These are phyloP conservation scores for Champsocephalus esox DNA, from an alignment of 2,797 vertebrate species.

Conservation along the genomic window DNA sequence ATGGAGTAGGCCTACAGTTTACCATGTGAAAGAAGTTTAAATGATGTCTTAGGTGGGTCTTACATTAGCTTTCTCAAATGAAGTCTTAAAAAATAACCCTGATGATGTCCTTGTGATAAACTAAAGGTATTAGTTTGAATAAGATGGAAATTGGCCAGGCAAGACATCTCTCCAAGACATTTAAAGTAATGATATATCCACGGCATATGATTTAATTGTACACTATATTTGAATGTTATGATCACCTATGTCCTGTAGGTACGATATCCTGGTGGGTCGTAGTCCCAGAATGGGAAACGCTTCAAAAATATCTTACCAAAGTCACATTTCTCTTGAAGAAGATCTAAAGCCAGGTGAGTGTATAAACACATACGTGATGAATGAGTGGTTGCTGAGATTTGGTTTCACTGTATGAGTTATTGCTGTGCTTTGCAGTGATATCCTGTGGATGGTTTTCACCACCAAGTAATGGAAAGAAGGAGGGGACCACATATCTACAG, in stretches of 20 bases:
- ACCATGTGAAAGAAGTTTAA: not conserved
- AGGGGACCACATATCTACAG: conserved; percentile 75
- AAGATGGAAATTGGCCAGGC: not conserved
- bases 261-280: conserved; percentile 88
- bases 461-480: conserved; percentile 73
- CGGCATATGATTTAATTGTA: not conserved
- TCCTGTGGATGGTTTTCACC: conserved; percentile 79
- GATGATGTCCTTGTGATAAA: not conserved
- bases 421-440: conserved; percentile 59
- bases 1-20: not conserved
- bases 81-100: not conserved
- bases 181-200: not conserved
- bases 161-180: not conserved
- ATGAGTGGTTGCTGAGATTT: not conserved
- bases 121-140: not conserved
- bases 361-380: rapidly evolving
- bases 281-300: conserved; percentile 83
- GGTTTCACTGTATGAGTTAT: not conserved
- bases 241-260: conserved; percentile 67
- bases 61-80: not conserved
- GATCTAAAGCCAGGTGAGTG: conserved; percentile 69
- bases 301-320: conserved; percentile 81
- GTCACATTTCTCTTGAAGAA: conserved; percentile 74
- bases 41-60: not conserved
- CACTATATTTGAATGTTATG: not conserved